These are phyloP conservation scores for Amblyjoppa fuscipennis DNA, from an alignment of 2,888 invertebrate genomes.

Conservation along the genomic window DNA sequence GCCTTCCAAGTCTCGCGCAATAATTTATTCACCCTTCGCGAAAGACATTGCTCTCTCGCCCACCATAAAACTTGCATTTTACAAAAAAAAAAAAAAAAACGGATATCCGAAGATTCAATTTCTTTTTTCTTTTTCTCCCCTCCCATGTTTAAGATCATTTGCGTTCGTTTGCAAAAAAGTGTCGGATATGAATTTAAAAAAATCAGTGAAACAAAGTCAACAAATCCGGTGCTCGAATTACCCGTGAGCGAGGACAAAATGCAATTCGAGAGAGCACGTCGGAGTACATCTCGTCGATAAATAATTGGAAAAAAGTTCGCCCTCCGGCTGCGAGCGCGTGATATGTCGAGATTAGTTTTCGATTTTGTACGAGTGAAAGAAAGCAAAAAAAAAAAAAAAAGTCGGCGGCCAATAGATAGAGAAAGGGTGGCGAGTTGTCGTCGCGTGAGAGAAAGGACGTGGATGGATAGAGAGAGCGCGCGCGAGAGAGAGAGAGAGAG, in stretches of 20 bases:
- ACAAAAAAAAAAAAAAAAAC: neutral
- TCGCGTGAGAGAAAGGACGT: slow-evolving; percentile 22
- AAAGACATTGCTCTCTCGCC: neutral
- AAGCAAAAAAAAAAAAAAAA: slow-evolving; percentile 41
- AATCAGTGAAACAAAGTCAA: neutral
- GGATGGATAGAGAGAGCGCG: slow-evolving; percentile 21
- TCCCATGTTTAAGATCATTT: neutral
- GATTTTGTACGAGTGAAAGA: slow-evolving; percentile 40
- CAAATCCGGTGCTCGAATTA: neutral
- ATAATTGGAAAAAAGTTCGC: slow-evolving; percentile 55
- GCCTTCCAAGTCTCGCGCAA: neutral
- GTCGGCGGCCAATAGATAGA: slow-evolving; percentile 33
- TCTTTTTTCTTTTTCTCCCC: neutral
- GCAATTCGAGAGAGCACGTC: slow-evolving; percentile 9
- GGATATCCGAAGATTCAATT: neutral
- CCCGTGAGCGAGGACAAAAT: slow-evolving; percentile 26
- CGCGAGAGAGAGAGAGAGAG: slow-evolving; percentile 24
- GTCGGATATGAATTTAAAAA: neutral
- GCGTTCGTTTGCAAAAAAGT: neutral
- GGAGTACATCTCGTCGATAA: slow-evolving; percentile 37
- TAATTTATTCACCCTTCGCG: neutral
- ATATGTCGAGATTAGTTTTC: slow-evolving; percentile 59
- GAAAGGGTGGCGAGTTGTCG: slow-evolving; percentile 30
- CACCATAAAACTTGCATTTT: neutral
- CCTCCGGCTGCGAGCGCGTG: slow-evolving; percentile 37